Evolutionary conservation across 2,113 vertebrate species (phyloP).

Genomic region (Dicrurus megarhynchus): DNA sequence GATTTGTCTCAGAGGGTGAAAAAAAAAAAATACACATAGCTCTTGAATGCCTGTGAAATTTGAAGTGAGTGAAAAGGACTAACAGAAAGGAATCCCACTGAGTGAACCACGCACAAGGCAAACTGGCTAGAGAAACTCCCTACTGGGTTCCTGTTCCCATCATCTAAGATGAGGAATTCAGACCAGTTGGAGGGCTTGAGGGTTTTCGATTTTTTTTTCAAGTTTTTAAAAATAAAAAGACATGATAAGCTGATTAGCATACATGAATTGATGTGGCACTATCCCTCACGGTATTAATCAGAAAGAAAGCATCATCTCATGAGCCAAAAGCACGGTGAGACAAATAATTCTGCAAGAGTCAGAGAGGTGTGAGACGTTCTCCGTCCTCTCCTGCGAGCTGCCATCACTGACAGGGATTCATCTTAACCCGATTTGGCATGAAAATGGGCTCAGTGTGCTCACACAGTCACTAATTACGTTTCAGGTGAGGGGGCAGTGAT

Average conservation of each 20-base stretch:
- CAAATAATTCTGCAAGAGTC: background rate
- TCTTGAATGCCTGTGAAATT: slow-evolving; percentile 38
- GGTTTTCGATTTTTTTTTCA: fast-evolving
- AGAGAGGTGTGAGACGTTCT: background rate
- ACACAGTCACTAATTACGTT: background rate
- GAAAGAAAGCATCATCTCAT: background rate
- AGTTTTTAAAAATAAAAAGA: background rate
- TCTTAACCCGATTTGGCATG: background rate
- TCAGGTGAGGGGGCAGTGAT: background rate
- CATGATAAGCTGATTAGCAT: background rate
- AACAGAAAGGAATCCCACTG: slow-evolving; percentile 22
- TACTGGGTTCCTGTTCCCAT: slow-evolving; percentile 11
- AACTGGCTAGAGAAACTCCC: slow-evolving; percentile 41
- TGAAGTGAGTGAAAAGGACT: slow-evolving; percentile 52
- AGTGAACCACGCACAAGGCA: background rate
- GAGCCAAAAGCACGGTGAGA: background rate
- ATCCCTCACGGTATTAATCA: background rate
- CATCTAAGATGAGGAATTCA: background rate
- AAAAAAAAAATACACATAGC: background rate
- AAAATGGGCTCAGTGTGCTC: background rate
- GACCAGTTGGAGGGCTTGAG: background rate
- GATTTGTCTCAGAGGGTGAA: background rate
- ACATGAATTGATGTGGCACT: background rate
- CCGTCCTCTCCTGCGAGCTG: background rate
- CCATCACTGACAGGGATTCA: background rate